These are phyloP conservation scores for Saturnia japonica DNA, from an alignment of 2,888 invertebrate genomes.

Conservation along the genomic window DNA sequence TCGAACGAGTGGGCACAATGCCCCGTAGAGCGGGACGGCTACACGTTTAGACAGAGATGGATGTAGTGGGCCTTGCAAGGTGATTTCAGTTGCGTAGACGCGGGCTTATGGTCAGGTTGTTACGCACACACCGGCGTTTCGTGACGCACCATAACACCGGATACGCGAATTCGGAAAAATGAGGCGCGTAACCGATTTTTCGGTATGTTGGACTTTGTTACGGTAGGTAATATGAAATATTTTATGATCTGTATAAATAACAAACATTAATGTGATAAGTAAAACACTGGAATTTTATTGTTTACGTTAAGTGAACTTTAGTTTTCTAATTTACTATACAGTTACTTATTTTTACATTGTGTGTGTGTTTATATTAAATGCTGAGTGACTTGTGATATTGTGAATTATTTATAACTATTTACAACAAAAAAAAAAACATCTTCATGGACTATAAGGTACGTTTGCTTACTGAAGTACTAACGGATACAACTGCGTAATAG, in stretches of 20 bases:
- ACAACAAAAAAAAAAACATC: conserved; percentile 27
- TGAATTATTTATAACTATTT: conserved; percentile 35
- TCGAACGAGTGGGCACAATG: conserved; percentile 74
- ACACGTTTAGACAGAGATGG: conserved; percentile 65
- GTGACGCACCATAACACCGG: conserved; percentile 15
- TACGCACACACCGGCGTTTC: conserved; percentile 15
- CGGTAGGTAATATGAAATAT: conserved; percentile 10
- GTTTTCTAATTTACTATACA: conserved; percentile 35
- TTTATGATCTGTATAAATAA: not conserved
- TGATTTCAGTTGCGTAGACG: conserved; percentile 81
- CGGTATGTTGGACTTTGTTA: conserved; percentile 8
- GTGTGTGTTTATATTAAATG: conserved; percentile 24
- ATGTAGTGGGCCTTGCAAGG: conserved; percentile 80
- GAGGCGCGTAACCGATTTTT: conserved; percentile 11
- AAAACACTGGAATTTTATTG: conserved; percentile 1
- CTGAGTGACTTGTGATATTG: conserved; percentile 43
- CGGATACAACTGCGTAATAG: not conserved
- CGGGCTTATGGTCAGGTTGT: conserved; percentile 76
- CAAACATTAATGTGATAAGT: conserved; percentile 9
- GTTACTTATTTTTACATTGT: conserved; percentile 29
- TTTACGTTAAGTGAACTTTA: conserved; percentile 39
- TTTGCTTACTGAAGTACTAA: conserved; percentile 5
- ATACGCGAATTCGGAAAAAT: conserved; percentile 23
- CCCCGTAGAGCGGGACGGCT: conserved; percentile 67
- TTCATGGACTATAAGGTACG: conserved; percentile 44